phyloP scores from a whole-genome alignment of 1,140 invertebrate species.

The Leptinotarsa texana region DNA sequence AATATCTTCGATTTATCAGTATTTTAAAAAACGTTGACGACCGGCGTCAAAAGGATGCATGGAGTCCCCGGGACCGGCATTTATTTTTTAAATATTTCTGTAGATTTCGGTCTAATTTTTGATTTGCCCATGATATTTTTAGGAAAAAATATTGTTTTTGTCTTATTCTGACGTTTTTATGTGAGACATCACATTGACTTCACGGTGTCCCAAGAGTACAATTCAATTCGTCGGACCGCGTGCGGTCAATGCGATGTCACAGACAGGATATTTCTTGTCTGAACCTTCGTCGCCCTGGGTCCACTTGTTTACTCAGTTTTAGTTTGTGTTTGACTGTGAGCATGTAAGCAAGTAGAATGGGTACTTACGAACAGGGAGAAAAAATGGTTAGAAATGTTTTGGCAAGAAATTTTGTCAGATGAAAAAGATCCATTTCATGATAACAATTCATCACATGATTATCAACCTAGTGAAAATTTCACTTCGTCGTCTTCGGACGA shows the following conservation, averaged over 20 bases:
- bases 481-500: not conserved
- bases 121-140: not conserved
- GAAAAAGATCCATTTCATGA: not conserved
- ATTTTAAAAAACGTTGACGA: not conserved
- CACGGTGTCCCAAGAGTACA: constrained; percentile 4
- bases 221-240: constrained; percentile 6
- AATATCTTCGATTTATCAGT: no score
- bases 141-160: not conserved
- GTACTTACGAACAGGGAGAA: not conserved
- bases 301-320: not conserved
- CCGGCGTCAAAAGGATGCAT: constrained; percentile 2
- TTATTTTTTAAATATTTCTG: constrained; percentile 3
- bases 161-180: not conserved
- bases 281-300: not conserved
- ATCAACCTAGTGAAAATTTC: not conserved
- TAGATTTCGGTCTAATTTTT: not conserved
- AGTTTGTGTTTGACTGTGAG: not conserved
- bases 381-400: not conserved
- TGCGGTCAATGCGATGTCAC: constrained; percentile 7
- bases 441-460: not conserved
- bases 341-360: not conserved
- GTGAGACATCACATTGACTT: constrained; percentile 1
- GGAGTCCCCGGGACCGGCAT: not conserved
- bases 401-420: not conserved
- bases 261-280: not conserved